phyloP scores from a whole-genome alignment of 92 coral and sea anemone genomes.

The Epizoanthus stellaris region DNA sequence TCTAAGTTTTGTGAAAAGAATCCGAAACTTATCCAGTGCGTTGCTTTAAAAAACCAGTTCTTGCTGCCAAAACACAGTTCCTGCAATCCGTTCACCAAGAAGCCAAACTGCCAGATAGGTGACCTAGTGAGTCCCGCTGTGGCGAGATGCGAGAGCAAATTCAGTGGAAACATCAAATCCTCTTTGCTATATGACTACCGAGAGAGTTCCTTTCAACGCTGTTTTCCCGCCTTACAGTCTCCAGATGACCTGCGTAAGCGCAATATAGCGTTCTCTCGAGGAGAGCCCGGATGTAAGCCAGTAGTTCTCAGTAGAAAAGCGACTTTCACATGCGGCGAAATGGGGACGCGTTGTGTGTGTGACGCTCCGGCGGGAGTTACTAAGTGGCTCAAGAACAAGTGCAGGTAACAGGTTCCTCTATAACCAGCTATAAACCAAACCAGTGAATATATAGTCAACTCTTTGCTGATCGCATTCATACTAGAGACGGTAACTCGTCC shows the following conservation, averaged over 20 bases:
- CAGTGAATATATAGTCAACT: too few relatives aligned
- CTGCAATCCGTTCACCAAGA: conserved; percentile 77
- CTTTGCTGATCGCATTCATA: too few relatives aligned
- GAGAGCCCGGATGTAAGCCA: conserved; percentile 87
- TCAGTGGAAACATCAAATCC: conserved; percentile 63
- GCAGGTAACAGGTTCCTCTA: conserved; percentile 64
- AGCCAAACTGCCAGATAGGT: conserved; percentile 75
- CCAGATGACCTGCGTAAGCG: conserved; percentile 67
- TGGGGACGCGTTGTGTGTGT: conserved; percentile 95
- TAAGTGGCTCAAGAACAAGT: conserved; percentile 68
- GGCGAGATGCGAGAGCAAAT: conserved; percentile 74
- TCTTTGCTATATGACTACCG: conserved; percentile 59
- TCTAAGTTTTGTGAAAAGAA: conserved; percentile 76
- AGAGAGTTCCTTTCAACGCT: conserved; percentile 55
- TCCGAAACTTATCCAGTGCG: conserved; percentile 83
- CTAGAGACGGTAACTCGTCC: too few relatives aligned
- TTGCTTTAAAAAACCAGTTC: conserved; percentile 82
- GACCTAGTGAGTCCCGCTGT: conserved; percentile 85
- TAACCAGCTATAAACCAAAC: background rate
- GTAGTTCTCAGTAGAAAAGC: conserved; percentile 16
- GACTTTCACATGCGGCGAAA: conserved; percentile 83
- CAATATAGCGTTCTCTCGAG: conserved; percentile 75
- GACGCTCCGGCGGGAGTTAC: conserved; percentile 81
- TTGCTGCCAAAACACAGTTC: conserved; percentile 75
- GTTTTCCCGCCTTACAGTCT: conserved; percentile 74